Base-by-base conservation (phyloP, 2,797 vertebrate species). In the Molossus molossus region DNA sequence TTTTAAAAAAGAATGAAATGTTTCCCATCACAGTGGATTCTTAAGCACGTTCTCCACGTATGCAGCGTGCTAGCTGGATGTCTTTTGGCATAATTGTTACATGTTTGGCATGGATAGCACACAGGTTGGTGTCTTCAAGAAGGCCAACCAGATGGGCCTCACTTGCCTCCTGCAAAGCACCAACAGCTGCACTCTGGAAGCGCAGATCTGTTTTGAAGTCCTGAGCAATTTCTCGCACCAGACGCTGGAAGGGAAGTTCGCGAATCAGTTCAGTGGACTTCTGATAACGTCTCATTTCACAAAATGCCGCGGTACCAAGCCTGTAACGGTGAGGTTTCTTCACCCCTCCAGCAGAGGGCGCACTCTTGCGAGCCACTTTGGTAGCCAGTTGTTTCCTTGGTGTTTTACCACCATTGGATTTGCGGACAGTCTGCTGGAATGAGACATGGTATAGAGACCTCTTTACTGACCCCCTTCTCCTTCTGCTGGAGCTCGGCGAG, bases 161-260 rank as follows among this genome's bases (percentile, higher is more conserved):
- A 48, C 27, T 87, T 75, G 85, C 40, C 29, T 62, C 98, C 98
- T 99, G 99, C 98, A 99, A 98, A 98, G 98, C 98, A 98, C 98
- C 98, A 73, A 99, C 98, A 97, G 98, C 98, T 97, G 98, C 98
- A 70, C 98, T 99, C 97, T 99, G 98, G 97, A 99, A 99, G 98
- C 98, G 98, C 98, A 99, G 98, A 91, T 99, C 98, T 98, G 98
- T 99, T 97, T 99, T 99, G 98, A 99, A 98, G 97, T 99, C 98
- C 98, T 99, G 99, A 98, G 98, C 98, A 97, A 99, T 99, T 98
- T 99, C 98, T 97, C 98, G 98, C 96, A 99, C 98, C 97, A 99
- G 48, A 23, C 9, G 20, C 81, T 67, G 62, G 27, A 65, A 83
- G 60, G 80, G 27, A 33, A 53, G 62, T 82, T 83, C 67, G 18